These are phyloP conservation scores for Seira musarum DNA, from an alignment of 2,888 invertebrate species.

Conservation along the genomic window DNA sequence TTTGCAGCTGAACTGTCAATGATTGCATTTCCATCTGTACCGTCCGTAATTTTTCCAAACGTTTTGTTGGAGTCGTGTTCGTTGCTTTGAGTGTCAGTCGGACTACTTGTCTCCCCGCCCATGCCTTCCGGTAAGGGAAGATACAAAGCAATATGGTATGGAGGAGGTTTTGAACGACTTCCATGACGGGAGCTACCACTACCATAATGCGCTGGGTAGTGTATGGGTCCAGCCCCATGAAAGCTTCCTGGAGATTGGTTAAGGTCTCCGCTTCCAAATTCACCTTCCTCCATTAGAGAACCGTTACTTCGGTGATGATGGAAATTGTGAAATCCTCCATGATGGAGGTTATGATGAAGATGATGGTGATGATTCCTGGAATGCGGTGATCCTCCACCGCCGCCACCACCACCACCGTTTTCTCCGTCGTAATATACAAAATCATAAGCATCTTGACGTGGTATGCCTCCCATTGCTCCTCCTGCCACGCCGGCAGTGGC, in stretches of 20 bases:
- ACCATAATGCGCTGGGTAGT: constrained; percentile 48
- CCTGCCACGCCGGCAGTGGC: constrained; percentile 23
- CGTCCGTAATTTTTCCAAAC: neutral
- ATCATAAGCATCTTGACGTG: constrained; percentile 44
- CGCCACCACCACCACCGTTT: constrained; percentile 25
- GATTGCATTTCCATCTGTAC: constrained; percentile 22
- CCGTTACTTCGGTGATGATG: constrained; percentile 45
- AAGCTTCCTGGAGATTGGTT: constrained; percentile 35
- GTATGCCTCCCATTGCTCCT: constrained; percentile 10
- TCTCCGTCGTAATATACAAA: constrained; percentile 49
- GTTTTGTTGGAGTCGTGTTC: constrained; percentile 28
- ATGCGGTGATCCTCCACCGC: constrained; percentile 6
- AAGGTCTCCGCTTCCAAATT: constrained; percentile 35
- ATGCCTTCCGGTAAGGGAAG: constrained; percentile 59
- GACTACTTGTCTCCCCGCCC: constrained; percentile 25
- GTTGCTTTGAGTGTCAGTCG: constrained; percentile 12
- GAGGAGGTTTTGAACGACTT: constrained; percentile 62
- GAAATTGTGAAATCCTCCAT: constrained; percentile 50
- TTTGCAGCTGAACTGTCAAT: constrained; percentile 47
- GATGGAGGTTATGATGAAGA: constrained; percentile 40
- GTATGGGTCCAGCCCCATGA: constrained; percentile 54
- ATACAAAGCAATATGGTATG: constrained; percentile 67
- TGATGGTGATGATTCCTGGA: constrained; percentile 51
- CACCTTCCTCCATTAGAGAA: constrained; percentile 47
- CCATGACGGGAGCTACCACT: constrained; percentile 12